Evolutionary conservation across 2,888 invertebrate genomes (phyloP).

Genomic region (Phengaris alcon): DNA sequence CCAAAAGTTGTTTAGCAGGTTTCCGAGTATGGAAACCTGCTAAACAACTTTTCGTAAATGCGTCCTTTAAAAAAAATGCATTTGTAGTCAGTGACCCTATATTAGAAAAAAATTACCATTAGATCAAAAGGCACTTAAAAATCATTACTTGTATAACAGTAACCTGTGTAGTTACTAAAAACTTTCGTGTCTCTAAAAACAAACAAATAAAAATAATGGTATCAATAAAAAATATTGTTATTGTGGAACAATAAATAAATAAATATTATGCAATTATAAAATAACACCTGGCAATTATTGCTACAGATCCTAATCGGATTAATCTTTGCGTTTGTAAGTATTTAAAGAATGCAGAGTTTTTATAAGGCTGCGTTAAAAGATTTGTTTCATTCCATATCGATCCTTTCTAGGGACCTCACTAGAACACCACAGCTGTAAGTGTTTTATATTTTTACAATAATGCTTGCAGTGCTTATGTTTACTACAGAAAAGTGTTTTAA

Average conservation of each 20-base stretch:
- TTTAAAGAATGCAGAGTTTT: neutral
- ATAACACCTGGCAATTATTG: neutral
- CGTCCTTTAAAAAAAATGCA: too few relatives aligned
- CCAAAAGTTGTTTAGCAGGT: too few relatives aligned
- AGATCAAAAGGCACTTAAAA: too few relatives aligned
- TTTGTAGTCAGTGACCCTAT: too few relatives aligned
- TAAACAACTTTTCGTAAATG: too few relatives aligned
- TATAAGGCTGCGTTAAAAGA: neutral
- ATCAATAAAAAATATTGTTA: neutral
- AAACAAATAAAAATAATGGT: neutral
- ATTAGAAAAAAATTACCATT: too few relatives aligned
- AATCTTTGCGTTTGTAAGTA: neutral
- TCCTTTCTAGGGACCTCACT: conserved; percentile 27
- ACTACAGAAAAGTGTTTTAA: neutral
- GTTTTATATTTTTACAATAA: neutral
- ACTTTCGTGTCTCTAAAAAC: neutral
- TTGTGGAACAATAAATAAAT: neutral
- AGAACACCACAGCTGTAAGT: neutral
- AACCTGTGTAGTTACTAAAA: neutral
- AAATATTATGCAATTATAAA: neutral
- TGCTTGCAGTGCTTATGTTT: too few relatives aligned
- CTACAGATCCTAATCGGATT: neutral
- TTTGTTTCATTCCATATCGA: conserved; percentile 28
- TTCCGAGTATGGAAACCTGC: too few relatives aligned
- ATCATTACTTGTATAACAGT: too few relatives aligned